Evolutionary conservation across 2,113 vertebrate species (phyloP).

Genomic region (Clupea harengus): DNA sequence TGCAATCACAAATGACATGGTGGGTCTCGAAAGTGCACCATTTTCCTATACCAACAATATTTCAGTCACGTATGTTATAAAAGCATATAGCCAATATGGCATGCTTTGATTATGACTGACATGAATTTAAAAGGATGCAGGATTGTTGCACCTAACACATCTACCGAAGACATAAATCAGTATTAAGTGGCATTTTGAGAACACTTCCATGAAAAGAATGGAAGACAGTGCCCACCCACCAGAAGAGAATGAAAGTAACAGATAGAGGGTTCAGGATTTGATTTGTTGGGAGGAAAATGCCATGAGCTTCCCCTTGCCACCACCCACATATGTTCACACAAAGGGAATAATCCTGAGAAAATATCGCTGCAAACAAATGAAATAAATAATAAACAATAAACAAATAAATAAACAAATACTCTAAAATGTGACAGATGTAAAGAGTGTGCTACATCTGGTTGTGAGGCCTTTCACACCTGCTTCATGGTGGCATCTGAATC

Average conservation of each 20-base stretch:
- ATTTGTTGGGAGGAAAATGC: background rate
- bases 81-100: background rate
- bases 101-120: constrained; percentile 10
- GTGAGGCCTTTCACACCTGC: background rate
- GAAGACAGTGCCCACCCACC: background rate
- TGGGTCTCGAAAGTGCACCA: background rate
- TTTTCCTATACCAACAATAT: background rate
- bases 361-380: background rate
- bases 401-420: background rate
- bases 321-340: background rate
- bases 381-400: constrained; percentile 8
- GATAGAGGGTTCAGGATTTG: background rate
- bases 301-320: background rate
- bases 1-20: constrained; percentile 3
- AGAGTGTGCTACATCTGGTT: background rate
- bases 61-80: background rate
- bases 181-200: background rate
- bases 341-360: background rate
- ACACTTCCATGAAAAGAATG: background rate
- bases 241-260: background rate
- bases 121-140: background rate
- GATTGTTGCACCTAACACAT: background rate
- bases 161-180: background rate
- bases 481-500: background rate
- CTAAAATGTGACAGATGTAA: background rate